These are phyloP conservation scores for Drosophila picticornis DNA, from an alignment of 2,888 invertebrate genomes.

Conservation along the genomic window DNA sequence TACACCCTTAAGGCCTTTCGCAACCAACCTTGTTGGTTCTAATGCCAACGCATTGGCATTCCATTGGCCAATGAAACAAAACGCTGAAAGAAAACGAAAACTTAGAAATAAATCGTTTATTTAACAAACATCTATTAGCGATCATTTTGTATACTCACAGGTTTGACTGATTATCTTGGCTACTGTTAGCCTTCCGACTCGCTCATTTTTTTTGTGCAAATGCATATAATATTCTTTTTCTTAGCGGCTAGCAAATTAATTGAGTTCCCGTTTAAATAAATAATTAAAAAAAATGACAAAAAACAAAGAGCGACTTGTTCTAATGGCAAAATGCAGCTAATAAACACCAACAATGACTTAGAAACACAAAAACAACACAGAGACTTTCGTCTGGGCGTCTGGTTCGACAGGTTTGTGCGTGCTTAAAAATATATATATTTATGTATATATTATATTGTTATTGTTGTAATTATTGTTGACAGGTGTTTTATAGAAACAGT, in stretches of 20 bases:
- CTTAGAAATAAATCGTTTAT: slow-evolving; percentile 56
- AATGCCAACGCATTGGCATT: slow-evolving; percentile 64
- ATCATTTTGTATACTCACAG: slow-evolving; percentile 58
- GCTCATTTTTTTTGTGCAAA: slow-evolving; percentile 23
- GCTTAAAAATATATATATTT: slow-evolving; percentile 15
- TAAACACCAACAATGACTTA: slow-evolving; percentile 6
- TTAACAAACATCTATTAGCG: slow-evolving; percentile 49
- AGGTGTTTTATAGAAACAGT: slow-evolving; percentile 41
- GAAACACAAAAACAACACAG: slow-evolving; percentile 8
- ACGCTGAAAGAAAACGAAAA: slow-evolving; percentile 15
- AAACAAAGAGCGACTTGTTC: slow-evolving; percentile 26
- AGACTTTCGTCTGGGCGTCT: slow-evolving; percentile 46
- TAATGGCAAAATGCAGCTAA: slow-evolving; percentile 37
- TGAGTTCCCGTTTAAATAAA: background rate
- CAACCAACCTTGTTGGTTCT: slow-evolving; percentile 68
- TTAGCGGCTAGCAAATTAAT: background rate
- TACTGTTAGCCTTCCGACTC: slow-evolving; percentile 40
- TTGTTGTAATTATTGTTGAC: slow-evolving; percentile 20
- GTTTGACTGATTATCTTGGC: slow-evolving; percentile 23
- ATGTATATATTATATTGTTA: slow-evolving; percentile 21
- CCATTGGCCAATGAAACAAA: slow-evolving; percentile 36
- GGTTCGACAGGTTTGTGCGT: slow-evolving; percentile 61
- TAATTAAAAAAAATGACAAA: background rate
- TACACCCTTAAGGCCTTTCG: slow-evolving; percentile 55
- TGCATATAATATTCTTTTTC: slow-evolving; percentile 7